These are phyloP conservation scores for Esox lucius DNA, from an alignment of 2,797 vertebrate species.

Conservation along the genomic window DNA sequence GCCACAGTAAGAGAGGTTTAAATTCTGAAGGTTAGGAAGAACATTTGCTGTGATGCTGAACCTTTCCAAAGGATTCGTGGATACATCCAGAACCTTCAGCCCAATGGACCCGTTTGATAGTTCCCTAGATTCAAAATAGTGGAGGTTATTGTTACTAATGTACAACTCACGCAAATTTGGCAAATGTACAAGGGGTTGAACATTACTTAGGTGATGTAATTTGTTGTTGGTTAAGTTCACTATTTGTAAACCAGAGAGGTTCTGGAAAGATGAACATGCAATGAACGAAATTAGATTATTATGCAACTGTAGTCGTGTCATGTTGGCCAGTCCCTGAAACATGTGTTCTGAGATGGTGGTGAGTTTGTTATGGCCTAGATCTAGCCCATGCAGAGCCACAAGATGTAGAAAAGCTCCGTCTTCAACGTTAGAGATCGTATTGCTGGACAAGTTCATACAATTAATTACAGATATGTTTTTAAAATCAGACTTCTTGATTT, in stretches of 20 bases:
- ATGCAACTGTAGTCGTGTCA: conserved; percentile 52
- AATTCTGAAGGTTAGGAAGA: conserved; percentile 43
- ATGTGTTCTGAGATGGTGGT: conserved; percentile 30
- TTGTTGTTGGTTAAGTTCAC: conserved; percentile 64
- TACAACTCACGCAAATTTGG: conserved; percentile 46
- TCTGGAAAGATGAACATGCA: conserved; percentile 44
- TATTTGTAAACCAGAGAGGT: conserved; percentile 46
- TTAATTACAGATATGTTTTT: conserved; percentile 34
- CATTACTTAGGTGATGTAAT: conserved; percentile 26
- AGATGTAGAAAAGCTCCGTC: conserved; percentile 46
- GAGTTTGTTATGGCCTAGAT: conserved; percentile 63
- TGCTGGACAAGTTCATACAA: conserved; percentile 50
- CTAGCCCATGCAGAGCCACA: conserved; percentile 50
- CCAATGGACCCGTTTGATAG: conserved; percentile 55
- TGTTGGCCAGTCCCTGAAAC: conserved; percentile 63
- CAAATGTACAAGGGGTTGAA: conserved; percentile 48
- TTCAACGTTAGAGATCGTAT: conserved; percentile 48
- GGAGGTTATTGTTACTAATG: conserved; percentile 40
- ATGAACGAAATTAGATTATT: conserved; percentile 51
- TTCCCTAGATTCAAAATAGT: conserved; percentile 53
- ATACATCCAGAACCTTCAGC: conserved; percentile 57
- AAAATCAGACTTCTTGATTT: conserved; percentile 58
- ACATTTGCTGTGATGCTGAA: neutral
- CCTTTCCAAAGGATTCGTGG: conserved; percentile 52
- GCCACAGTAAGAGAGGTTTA: conserved; percentile 41